Conservation (phyloP, 2,797 vertebrate species). For the Aldrovandia affinis region DNA sequence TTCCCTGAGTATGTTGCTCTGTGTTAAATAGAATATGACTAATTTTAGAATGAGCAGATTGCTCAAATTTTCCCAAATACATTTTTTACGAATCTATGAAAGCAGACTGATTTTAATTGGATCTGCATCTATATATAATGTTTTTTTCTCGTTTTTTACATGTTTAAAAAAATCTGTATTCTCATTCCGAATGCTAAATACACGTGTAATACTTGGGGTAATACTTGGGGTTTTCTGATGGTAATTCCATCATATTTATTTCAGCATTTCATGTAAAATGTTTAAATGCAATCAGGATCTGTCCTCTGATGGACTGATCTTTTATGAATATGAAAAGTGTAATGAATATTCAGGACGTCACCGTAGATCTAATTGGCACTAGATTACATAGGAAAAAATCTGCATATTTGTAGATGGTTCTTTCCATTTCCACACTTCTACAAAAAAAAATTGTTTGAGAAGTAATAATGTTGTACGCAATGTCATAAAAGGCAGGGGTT, state of each 20-base stretch:
- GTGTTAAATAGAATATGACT: neutral
- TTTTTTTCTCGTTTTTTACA: neutral
- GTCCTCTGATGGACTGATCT: neutral
- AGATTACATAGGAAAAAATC: too few species aligned
- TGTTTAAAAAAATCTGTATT: neutral
- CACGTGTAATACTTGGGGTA: neutral
- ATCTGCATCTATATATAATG: neutral
- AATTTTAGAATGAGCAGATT: conserved; percentile 14
- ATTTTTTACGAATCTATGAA: neutral
- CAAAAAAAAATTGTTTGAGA: neutral
- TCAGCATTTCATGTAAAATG: neutral
- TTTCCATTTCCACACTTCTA: neutral
- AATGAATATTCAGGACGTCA: neutral
- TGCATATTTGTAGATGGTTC: neutral
- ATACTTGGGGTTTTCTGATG: neutral
- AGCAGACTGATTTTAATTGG: neutral
- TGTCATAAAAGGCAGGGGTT: neutral
- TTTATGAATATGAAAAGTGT: neutral
- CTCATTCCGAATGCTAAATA: neutral
- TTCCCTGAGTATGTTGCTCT: neutral
- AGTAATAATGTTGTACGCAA: neutral
- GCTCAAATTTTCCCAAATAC: neutral
- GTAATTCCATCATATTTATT: neutral
- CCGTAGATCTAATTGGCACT: neutral
- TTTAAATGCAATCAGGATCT: neutral